Evolutionary conservation across 2,888 invertebrate genomes (phyloP), one percentile per base, ranked within the genome.

Genomic region (Drosophila pseudotakahashii): DNA sequence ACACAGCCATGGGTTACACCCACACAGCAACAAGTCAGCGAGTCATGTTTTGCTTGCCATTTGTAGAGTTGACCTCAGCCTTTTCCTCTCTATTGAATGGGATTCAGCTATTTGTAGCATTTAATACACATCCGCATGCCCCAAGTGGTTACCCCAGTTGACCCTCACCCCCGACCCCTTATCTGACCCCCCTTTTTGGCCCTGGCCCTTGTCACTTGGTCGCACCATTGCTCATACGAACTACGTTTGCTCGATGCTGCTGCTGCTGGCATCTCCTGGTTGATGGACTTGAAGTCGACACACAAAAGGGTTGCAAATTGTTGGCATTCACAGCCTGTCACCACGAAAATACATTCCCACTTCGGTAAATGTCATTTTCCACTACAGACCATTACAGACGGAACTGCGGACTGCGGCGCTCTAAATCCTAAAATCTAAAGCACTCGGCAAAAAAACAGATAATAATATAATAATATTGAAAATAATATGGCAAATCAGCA

Each of bases 101-200:
- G 36, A 61, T 63, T 67, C 70, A 76, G 75, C 74, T 71, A 79
- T 81, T 81, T 81, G 85, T 76, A 78, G 76, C 73, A 79, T 81
- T 76, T 79, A 83, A 72, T 81, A 61, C 69, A 69, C 63, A 66
- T 61, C 63, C 48, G 53, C 60, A 53, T 47, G 41, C 41, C 48
- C 64, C 47, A 34, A 47, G 47, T 44, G 66, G 36, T 39, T 47
- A n/a, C 36, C 44, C 61, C 54, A 13, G 34, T 36, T 50, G 47
- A 63, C 44, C 36, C 44, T 30, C 13, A 13, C 19, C 30, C 11
- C 44, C 11, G 14, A 7, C 11, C 37, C 14, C 14, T 9, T 26
- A 6, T 5, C 5, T 10, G 14, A 14, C 7, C 44, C 30, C n/a
- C 10, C 58, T 42, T 10, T 10, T 32, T 64, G 54, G 7, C 45